Evolutionary conservation across 2,888 invertebrate species (phyloP).

Genomic region (Tiphia femorata): DNA sequence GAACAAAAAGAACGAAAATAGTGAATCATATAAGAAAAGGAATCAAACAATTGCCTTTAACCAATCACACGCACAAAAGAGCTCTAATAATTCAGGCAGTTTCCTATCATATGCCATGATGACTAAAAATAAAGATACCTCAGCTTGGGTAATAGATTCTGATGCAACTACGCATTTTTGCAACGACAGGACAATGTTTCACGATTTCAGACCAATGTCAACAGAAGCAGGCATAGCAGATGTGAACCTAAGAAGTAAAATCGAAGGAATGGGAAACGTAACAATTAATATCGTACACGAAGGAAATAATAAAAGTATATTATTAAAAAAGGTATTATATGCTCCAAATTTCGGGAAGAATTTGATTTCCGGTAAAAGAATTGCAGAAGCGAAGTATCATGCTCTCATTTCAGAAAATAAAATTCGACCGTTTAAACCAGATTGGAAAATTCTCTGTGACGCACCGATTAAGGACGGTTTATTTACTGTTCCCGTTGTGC

Average conservation of each 20-base stretch:
- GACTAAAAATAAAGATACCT: neutral
- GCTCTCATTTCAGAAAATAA: neutral
- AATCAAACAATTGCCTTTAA: too few relatives aligned
- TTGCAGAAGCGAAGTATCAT: neutral
- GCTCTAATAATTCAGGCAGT: neutral
- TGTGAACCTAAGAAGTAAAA: neutral
- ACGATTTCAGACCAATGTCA: neutral
- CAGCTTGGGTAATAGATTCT: slow-evolving; percentile 5
- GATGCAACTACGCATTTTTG: slow-evolving; percentile 12
- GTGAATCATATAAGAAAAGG: neutral
- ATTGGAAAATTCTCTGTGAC: neutral
- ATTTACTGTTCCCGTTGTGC: too few relatives aligned
- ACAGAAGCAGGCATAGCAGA: neutral
- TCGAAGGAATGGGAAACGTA: neutral
- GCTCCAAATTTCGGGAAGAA: neutral
- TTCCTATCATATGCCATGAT: neutral
- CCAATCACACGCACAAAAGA: too few relatives aligned
- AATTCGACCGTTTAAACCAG: neutral
- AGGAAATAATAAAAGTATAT: neutral
- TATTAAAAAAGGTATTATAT: too few relatives aligned
- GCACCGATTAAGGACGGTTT: neutral
- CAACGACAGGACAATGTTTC: neutral
- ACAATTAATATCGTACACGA: neutral
- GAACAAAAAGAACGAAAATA: neutral
- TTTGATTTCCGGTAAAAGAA: neutral